Base-by-base conservation (phyloP, 53 echinoderm and acorn worm species). In the Zoroaster sp. region DNA sequence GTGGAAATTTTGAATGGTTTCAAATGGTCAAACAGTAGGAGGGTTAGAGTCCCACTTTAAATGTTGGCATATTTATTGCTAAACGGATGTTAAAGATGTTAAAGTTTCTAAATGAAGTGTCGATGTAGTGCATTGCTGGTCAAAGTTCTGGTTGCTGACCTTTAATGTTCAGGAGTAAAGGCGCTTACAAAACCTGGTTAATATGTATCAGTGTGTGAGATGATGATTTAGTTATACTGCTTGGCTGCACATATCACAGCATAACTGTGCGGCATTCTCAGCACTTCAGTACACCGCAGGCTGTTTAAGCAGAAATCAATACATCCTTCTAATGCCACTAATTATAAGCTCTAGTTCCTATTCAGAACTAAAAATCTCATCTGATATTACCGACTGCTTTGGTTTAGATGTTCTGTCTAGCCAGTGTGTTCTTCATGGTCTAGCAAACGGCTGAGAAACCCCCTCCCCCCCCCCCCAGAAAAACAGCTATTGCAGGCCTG, bases 161-260 rank as follows among this genome's bases (percentile, higher is more conserved):
- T n/a, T 5, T 59, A n/a, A n/a, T n/a, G 63, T 25, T 59, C 63
- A 59, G 63, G 63, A 59, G 63, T 59, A 25, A 59, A 59, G 25
- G 63, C 63, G 28, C 63, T 59, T 59, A 59, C 6, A 59, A 49
- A 35, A 30, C 46, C 76, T 46, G 45, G 44, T 76, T 45, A 49
- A 76, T 15, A 78, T 78, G 78, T 78, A 78, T 78, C 78, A 78
- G 78, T 78, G 3, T 52, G 35, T 38, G 39, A 53, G 31, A 55
- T 59, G 20, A 37, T 20, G 78, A 36, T 78, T 30, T 52, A 59
- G 78, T 55, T 78, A 20, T 32, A 32, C 77, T 30, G 78, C 53
- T 53, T 78, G 78, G 36, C 78, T 78, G 59, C 78, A 78, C 53
- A 78, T 59, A 78, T 78, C 78, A 53, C 36, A 59, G 53, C 55